Conservation (phyloP, 1,140 invertebrate species). For the Megalopta genalis region DNA sequence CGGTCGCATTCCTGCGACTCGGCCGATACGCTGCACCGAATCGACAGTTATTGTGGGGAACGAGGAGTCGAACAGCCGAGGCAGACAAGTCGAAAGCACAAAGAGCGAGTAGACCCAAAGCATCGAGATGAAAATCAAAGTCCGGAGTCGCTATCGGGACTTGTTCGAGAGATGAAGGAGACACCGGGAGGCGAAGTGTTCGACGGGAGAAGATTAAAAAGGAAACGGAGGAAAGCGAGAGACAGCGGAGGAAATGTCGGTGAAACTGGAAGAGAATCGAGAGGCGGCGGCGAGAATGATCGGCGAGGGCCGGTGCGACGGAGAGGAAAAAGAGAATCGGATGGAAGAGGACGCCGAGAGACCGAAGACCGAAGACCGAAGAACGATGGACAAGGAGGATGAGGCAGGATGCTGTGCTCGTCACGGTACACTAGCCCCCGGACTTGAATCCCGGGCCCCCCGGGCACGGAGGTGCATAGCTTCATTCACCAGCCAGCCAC, state of each 20-base stretch:
- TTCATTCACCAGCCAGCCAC: conserved; percentile 55
- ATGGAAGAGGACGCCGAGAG: conserved; percentile 15
- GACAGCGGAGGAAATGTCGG: background rate
- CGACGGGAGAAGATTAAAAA: background rate
- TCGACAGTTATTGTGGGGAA: too few relatives aligned
- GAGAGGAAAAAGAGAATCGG: conserved; percentile 15
- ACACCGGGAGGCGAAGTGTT: background rate
- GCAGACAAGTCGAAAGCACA: too few relatives aligned
- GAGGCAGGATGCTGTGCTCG: conserved; percentile 71
- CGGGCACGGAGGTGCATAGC: conserved; percentile 65
- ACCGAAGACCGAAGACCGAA: background rate
- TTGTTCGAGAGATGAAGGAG: too few relatives aligned
- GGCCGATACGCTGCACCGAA: too few relatives aligned
- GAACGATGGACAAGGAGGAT: conserved; percentile 26
- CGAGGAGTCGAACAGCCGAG: too few relatives aligned
- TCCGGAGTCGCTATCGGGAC: too few relatives aligned
- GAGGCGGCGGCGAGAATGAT: background rate
- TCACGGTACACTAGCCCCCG: conserved; percentile 76
- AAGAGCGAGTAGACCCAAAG: too few relatives aligned
- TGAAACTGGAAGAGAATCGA: conserved; percentile 51
- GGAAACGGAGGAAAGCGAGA: background rate
- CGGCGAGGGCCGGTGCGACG: background rate
- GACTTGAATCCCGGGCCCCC: conserved; percentile 74
- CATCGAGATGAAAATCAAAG: too few relatives aligned
- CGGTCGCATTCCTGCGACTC: too few relatives aligned